Conservation (phyloP, 1,140 invertebrate genomes). For the Oedothorax gibbosus region DNA sequence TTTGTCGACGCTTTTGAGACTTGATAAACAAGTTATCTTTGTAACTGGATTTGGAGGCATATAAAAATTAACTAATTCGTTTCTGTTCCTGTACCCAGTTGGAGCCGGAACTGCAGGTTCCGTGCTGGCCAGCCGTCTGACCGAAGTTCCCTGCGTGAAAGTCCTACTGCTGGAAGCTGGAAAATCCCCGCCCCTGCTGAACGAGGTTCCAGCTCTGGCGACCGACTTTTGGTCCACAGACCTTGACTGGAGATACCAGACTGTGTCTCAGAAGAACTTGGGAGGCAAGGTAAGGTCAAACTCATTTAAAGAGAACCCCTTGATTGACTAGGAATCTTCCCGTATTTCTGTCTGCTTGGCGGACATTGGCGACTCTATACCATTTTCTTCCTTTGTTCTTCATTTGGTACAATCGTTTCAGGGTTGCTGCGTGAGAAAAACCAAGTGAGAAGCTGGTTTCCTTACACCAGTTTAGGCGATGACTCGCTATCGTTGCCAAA, state of each 20-base stretch:
- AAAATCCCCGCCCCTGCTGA: conserved; percentile 86
- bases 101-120: conserved; percentile 63
- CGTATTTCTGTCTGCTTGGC: too few relatives aligned
- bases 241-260: conserved; percentile 85
- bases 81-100: too few relatives aligned
- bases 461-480: too few relatives aligned
- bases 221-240: conserved; percentile 87
- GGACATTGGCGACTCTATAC: background rate
- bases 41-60: too few relatives aligned
- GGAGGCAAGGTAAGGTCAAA: conserved; percentile 73
- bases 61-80: too few relatives aligned
- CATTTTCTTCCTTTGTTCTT: background rate
- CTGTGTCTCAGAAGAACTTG: conserved; percentile 85
- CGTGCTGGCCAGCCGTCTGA: conserved; percentile 74
- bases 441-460: too few relatives aligned
- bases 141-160: conserved; percentile 72
- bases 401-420: too few relatives aligned
- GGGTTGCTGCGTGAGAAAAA: too few relatives aligned
- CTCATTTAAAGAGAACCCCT: conserved; percentile 75
- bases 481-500: too few relatives aligned
- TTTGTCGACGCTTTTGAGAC: too few relatives aligned
- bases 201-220: conserved; percentile 84
- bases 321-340: too few relatives aligned
- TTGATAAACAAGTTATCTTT: too few relatives aligned
- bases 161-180: conserved; percentile 80